Evolutionary conservation across 2,888 invertebrate species (phyloP).

Genomic region (Dryadula phaetusa): DNA sequence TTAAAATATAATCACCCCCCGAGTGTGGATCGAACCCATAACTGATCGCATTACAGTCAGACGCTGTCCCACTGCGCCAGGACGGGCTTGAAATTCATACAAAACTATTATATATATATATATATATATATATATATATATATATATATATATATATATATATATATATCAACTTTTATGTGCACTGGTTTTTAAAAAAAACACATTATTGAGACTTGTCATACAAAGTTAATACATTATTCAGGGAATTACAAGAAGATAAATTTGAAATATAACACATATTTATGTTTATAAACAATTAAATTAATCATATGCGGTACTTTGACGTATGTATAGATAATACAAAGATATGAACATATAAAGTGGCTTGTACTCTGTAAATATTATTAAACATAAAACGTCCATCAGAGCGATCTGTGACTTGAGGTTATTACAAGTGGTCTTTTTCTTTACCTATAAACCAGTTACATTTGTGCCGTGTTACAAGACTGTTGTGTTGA

Average conservation of each 20-base stretch:
- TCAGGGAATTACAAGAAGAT: neutral
- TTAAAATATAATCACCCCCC: too few relatives aligned
- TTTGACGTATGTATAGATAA: conserved; percentile 6
- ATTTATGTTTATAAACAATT: conserved; percentile 4
- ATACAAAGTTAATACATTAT: neutral
- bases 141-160: too few relatives aligned
- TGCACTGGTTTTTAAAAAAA: too few relatives aligned
- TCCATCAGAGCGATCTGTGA: neutral
- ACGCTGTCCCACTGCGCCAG: too few relatives aligned
- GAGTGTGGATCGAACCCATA: too few relatives aligned
- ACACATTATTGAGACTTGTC: neutral
- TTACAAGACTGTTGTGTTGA: conserved; percentile 25
- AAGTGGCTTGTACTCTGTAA: neutral
- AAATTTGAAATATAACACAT: neutral
- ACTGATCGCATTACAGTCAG: too few relatives aligned
- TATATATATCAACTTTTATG: too few relatives aligned
- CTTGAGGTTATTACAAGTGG: conserved; percentile 40
- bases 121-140: too few relatives aligned
- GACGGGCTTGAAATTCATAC: too few relatives aligned
- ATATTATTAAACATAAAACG: conserved; percentile 6
- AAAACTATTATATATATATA: too few relatives aligned
- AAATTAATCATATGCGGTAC: conserved; percentile 3
- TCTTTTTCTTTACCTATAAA: conserved; percentile 51
- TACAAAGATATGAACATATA: neutral
- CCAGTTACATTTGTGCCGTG: conserved; percentile 57